Base-by-base conservation (phyloP, 2,113 vertebrate species). In the Phrynocephalus versicolor region DNA sequence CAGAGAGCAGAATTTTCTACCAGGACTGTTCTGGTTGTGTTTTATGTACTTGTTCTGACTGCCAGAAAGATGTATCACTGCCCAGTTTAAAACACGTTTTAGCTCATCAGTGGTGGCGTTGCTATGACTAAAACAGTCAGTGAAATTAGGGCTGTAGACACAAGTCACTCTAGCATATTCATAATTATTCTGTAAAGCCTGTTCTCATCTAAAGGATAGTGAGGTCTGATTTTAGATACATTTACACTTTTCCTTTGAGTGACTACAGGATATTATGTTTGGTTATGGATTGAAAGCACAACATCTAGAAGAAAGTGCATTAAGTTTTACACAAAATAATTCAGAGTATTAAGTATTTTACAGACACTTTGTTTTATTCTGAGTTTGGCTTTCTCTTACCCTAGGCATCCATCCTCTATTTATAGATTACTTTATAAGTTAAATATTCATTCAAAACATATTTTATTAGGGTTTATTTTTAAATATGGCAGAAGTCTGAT, bases 311-410 rank as follows among this genome's bases (percentile, higher is more conserved):
- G 83, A 87, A 51, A 58, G 3, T 21, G 16, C 7, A 21, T 55
- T 39, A 0, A 0, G 0, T 21, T 74, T 0, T 23, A 21, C 62
- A 30, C 55, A 45, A 74, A 79, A 33, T 57, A 81, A 30, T 4
- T 74, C 45, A 2, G 12, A 81, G 85, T 51, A 60, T 39, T 60
- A 60, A 73, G 19, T 41, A 37, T 83, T 73, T 85, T 89, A 72
- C 1, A 82, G 9, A 39, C 82, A 74, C 13, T 45, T 2, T 0
- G 0, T n/a, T 9, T 80, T 85, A 16, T 0, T 1, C 35, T 55
- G 77, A 37, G 21, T 87, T 19, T 57, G 69, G n/a, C 41, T 67
- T 65, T 51, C 4, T 5, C 33, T 19, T 37, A 1, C 6, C 55
- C 18, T 78, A 69, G 33, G 37, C 16, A 23, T 25, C 30, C 3